A percentile compares a stretch with the other conserved stretches of the same genome.
These are phyloP conservation scores for Parazoanthus atlanticus DNA, from an alignment of 92 coral and sea anemone genomes.

Conservation along the genomic window DNA sequence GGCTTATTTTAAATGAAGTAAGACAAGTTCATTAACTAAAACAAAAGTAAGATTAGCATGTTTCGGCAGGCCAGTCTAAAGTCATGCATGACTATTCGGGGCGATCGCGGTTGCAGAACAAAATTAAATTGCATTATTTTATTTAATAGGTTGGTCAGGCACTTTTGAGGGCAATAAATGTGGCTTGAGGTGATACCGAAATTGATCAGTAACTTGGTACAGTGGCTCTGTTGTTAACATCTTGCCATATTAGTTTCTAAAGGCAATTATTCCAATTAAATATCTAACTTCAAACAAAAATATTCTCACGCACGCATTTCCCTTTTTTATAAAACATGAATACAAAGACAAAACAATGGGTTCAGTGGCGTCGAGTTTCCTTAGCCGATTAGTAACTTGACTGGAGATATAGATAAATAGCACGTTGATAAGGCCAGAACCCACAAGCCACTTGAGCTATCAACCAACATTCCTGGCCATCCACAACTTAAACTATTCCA, in stretches of 20 bases:
- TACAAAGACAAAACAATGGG: background rate
- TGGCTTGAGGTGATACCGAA: background rate
- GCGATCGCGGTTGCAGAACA: background rate
- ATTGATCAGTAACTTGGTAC: background rate
- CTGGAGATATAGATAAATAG: background rate
- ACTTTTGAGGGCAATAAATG: background rate
- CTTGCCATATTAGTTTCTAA: too few species aligned
- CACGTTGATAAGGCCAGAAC: constrained; percentile 1
- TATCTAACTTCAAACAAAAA: background rate
- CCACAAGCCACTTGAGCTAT: background rate
- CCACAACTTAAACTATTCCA: background rate
- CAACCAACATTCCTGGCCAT: background rate
- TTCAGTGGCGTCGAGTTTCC: background rate
- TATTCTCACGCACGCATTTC: background rate
- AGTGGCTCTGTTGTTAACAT: background rate
- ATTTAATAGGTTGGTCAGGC: background rate
- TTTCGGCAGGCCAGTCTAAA: background rate
- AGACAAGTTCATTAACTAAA: background rate
- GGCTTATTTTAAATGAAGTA: background rate
- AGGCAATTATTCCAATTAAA: too few species aligned
- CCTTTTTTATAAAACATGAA: background rate
- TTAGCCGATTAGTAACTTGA: background rate
- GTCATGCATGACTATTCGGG: background rate
- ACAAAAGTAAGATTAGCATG: background rate
- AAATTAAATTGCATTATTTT: background rate